Percentiles rank a stretch among this genome's conserved stretches.
phyloP scores from a whole-genome alignment of 2,888 invertebrate genomes.

The Dorcus hopei region DNA sequence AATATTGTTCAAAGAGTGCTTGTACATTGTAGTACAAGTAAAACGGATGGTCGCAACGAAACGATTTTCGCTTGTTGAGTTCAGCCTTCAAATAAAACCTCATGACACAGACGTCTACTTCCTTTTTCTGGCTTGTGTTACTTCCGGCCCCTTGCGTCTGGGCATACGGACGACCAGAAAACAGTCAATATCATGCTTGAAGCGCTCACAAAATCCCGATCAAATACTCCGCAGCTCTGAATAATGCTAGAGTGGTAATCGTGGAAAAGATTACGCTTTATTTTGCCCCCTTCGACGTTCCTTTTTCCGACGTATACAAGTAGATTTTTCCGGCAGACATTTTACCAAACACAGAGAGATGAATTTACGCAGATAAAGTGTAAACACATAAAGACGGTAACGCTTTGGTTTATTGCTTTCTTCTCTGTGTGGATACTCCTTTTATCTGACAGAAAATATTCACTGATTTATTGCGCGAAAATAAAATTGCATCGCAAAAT shows the following conservation, averaged over 20 bases:
- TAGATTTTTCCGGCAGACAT: no score
- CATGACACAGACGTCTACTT: constrained; percentile 38
- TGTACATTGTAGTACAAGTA: constrained; percentile 37
- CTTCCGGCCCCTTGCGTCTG: constrained; percentile 34
- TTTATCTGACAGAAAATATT: no score
- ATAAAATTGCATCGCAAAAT: no score
- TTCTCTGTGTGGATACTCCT: no score
- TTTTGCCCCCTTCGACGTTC: constrained; percentile 8
- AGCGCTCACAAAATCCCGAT: constrained; percentile 30
- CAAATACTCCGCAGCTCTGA: constrained; percentile 24
- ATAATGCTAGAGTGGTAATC: constrained; percentile 12
- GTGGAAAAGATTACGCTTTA: constrained; percentile 22
- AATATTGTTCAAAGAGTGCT: constrained; percentile 31
- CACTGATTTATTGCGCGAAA: no score
- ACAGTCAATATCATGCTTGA: constrained; percentile 36
- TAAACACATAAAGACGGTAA: no score
- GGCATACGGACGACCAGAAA: constrained; percentile 29
- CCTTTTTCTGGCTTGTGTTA: constrained; percentile 39
- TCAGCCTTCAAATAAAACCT: constrained; percentile 40
- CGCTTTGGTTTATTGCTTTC: no score
- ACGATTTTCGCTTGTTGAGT: constrained; percentile 40
- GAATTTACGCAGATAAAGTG: no score
- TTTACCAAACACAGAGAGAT: no score
- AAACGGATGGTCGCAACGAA: constrained; percentile 35
- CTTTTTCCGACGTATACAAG: not conserved